These are phyloP conservation scores for Symphodus melops DNA, from an alignment of 2,113 vertebrate genomes.

Conservation along the genomic window DNA sequence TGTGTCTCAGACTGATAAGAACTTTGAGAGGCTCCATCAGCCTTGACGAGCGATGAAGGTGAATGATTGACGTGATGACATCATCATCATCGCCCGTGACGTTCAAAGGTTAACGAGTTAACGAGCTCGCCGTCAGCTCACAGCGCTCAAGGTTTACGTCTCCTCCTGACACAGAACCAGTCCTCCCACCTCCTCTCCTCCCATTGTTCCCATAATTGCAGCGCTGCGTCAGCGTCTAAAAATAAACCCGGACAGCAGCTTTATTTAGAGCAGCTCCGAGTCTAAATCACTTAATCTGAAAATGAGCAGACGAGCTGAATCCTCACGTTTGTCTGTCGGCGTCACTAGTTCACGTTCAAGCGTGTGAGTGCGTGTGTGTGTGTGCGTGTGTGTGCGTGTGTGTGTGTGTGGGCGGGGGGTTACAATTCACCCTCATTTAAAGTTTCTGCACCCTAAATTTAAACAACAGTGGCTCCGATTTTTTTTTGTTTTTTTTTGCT, in stretches of 20 bases:
- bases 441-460: too few relatives aligned
- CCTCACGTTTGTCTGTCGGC: neutral
- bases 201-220: conserved; percentile 51
- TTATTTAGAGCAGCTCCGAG: neutral
- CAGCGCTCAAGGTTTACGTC: neutral
- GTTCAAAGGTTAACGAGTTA: conserved; percentile 32
- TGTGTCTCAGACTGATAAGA: conserved; percentile 1
- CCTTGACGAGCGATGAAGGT: neutral
- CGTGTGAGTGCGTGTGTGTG: too few relatives aligned
- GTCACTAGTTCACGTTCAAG: neutral
- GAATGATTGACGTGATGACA: conserved; percentile 58
- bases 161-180: conserved; percentile 18
- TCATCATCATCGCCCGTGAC: conserved; percentile 29
- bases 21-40: neutral
- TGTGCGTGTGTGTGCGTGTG: too few relatives aligned
- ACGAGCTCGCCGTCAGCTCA: neutral
- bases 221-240: conserved; percentile 39
- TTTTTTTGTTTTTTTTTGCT: too few relatives aligned
- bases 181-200: conserved; percentile 42
- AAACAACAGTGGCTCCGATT: too few relatives aligned
- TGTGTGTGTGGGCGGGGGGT: too few relatives aligned
- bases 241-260: conserved; percentile 41
- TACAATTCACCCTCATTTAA: too few relatives aligned
- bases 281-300: conserved; percentile 18
- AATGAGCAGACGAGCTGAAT: neutral